Percentiles rank a stretch among this genome's conserved stretches.
Evolutionary conservation across 2,113 vertebrate species (phyloP).

Genomic region (Gopherus flavomarginatus): DNA sequence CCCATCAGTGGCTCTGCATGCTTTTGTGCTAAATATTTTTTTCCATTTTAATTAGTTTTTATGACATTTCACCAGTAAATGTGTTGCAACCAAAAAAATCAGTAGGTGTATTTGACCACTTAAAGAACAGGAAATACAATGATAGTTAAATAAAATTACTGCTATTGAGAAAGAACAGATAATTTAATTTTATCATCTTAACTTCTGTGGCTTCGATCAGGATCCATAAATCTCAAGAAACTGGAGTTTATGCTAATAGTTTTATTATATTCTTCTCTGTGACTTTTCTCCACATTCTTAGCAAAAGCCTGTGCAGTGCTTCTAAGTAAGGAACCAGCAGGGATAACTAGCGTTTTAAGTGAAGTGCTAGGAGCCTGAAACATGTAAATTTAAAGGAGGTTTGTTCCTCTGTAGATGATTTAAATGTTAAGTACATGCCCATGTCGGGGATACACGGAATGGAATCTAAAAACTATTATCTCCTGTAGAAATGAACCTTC

Average conservation of each 20-base stretch:
- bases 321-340: conserved; percentile 22
- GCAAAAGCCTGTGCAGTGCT: conserved; percentile 44
- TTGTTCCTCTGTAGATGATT: conserved; percentile 81
- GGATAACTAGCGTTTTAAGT: conserved; percentile 75
- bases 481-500: conserved; percentile 82
- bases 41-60: neutral
- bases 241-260: conserved; percentile 42
- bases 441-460: conserved; percentile 74
- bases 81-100: neutral
- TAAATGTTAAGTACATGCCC: conserved; percentile 86
- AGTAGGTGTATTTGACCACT: neutral
- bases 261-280: conserved; percentile 54
- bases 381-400: conserved; percentile 80
- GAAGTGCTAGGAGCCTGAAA: conserved; percentile 78
- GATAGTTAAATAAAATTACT: conserved; percentile 9
- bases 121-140: neutral
- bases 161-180: neutral
- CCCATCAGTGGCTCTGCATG: neutral
- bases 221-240: conserved; percentile 48
- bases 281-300: conserved; percentile 44
- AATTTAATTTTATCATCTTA: conserved; percentile 21
- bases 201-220: neutral
- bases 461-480: conserved; percentile 87
- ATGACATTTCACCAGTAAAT: neutral
- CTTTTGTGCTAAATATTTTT: neutral